Conservation (phyloP, 2,888 invertebrate genomes). For the Cabera pusaria region DNA sequence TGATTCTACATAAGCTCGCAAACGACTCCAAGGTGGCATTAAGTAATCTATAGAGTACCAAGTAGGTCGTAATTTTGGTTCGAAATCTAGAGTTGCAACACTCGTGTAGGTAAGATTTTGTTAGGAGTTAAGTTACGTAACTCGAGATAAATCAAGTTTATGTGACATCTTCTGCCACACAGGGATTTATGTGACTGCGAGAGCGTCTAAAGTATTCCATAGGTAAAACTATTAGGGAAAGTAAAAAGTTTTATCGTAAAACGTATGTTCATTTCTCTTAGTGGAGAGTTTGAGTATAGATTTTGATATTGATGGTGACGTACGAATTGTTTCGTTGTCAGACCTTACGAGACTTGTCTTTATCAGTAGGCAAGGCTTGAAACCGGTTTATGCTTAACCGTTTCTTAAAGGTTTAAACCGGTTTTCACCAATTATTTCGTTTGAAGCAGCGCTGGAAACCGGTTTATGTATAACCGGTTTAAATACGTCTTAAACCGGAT, state of each 20-base stretch:
- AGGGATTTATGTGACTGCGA: conserved; percentile 69
- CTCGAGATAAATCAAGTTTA: conserved; percentile 79
- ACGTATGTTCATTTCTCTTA: conserved; percentile 36
- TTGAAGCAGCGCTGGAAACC: too few species aligned
- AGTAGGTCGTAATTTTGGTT: conserved; percentile 25
- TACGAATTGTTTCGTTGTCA: too few species aligned
- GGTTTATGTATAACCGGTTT: too few species aligned
- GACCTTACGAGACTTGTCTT: too few species aligned
- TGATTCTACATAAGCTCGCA: neutral
- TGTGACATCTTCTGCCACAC: conserved; percentile 73
- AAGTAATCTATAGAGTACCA: conserved; percentile 7
- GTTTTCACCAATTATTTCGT: too few species aligned
- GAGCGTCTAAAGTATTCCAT: conserved; percentile 61
- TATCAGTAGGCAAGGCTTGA: too few species aligned
- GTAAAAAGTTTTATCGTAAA: conserved; percentile 44
- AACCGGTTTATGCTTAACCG: too few species aligned
- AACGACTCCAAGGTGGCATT: conserved; percentile 11
- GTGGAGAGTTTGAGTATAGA: conserved; percentile 12
- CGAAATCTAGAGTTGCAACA: conserved; percentile 44
- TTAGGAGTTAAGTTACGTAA: conserved; percentile 70
- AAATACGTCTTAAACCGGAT: too few species aligned
- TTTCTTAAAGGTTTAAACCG: too few species aligned
- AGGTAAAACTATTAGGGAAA: conserved; percentile 40
- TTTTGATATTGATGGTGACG: conserved; percentile 5
- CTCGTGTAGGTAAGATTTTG: conserved; percentile 54